Base-by-base conservation (phyloP, 2,797 vertebrate species). In the Sebastes taczanowskii region DNA sequence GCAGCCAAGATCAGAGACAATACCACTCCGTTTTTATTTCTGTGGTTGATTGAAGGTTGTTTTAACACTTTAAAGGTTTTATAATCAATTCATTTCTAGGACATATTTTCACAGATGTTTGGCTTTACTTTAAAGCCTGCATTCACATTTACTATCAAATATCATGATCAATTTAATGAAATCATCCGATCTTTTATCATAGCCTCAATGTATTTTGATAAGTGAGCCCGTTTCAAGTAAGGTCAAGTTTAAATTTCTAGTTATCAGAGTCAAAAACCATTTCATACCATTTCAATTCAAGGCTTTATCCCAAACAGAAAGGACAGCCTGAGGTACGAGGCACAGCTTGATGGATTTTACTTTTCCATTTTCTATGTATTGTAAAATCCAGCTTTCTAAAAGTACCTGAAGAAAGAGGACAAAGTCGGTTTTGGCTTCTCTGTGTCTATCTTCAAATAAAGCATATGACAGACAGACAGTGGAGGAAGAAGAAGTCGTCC, bases 291-390 rank as follows among this genome's bases (percentile, higher is more conserved):
- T 53, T 53, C n/a, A 56, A 35, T 38, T 38, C 25, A 55, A 61
- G 30, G 32, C 35, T 42, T 49, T 22, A 34, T 74, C 42, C 59
- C 7, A 55, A 72, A 53, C 29, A 59, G 23, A 52, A 46, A 63
- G 60, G 32, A 68, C 13, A 52, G 25, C n/a, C 52, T n/a, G 42
- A 22, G 27, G 49, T 60, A 8, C 23, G 64, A 56, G 27, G 25
- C 65, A 18, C 53, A 56, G 56, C 29, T 65, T 38, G 66, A 55
- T 80, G 77, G 49, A 55, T 69, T 84, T 77, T 65, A 20, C 25
- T 63, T 71, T 77, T 72, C 23, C 30, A 23, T 59, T 58, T 74
- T 62, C 29, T 25, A 25, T 23, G 20, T 62, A 38, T 63, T 74
- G 34, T 38, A 34, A 65, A 62, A 68, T 68, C 71, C 27, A 46